These are phyloP conservation scores for Acridotheres tristis DNA, from an alignment of 2,797 vertebrate genomes.

Conservation along the genomic window DNA sequence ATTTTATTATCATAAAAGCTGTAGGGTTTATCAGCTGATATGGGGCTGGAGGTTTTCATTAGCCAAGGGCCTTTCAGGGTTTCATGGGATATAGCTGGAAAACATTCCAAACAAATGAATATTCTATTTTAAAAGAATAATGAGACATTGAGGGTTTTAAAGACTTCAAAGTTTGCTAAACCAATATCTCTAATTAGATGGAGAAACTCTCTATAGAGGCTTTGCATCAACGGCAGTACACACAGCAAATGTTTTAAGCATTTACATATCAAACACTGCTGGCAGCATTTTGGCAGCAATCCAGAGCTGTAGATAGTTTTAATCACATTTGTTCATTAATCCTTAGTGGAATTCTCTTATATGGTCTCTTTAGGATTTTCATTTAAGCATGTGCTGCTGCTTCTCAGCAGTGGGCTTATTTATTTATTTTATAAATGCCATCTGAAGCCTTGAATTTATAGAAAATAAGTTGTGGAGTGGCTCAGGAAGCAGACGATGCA, in stretches of 20 bases:
- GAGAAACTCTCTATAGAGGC: conserved; percentile 17
- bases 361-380: conserved; percentile 53
- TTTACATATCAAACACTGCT: conserved; percentile 49
- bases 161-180: conserved; percentile 55
- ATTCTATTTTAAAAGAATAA: conserved; percentile 62
- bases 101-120: conserved; percentile 63
- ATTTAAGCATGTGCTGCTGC: conserved; percentile 39
- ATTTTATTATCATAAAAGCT: conserved; percentile 2
- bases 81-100: conserved; percentile 53
- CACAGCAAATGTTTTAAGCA: conserved; percentile 22
- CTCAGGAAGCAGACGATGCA: background rate
- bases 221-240: background rate
- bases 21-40: conserved; percentile 35
- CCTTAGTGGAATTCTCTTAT: conserved; percentile 63
- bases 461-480: background rate
- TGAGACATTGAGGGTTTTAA: conserved; percentile 30
- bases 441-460: conserved; percentile 6
- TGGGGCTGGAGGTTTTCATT: conserved; percentile 22
- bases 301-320: conserved; percentile 46
- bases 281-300: conserved; percentile 22
- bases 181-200: conserved; percentile 57
- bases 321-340: conserved; percentile 53
- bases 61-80: conserved; percentile 39
- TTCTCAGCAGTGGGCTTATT: conserved; percentile 22
- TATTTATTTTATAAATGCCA: conserved; percentile 42